These are phyloP conservation scores for Galleria mellonella DNA, from an alignment of 1,140 invertebrate species.

Conservation along the genomic window DNA sequence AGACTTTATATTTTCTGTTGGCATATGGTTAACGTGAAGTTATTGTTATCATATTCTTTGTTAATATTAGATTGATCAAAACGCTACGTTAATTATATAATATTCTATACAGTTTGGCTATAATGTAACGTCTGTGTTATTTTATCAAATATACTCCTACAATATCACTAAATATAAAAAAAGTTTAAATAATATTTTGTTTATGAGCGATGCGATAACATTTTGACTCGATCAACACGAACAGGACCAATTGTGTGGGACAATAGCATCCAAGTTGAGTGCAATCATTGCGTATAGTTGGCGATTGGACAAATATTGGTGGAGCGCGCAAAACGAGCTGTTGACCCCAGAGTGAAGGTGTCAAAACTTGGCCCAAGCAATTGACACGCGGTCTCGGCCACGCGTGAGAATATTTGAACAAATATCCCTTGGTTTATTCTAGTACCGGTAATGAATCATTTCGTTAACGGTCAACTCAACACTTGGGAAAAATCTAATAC, in stretches of 20 bases:
- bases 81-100: no score
- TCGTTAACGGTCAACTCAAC: slow-evolving; percentile 57
- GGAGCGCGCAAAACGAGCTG: slow-evolving; percentile 37
- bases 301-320: slow-evolving; percentile 45
- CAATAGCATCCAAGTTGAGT: slow-evolving; percentile 22
- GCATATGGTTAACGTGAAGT: no score
- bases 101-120: no score
- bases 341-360: slow-evolving; percentile 56
- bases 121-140: no score
- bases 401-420: slow-evolving; percentile 69
- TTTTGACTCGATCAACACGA: slow-evolving; percentile 6
- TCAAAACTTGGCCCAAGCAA: slow-evolving; percentile 49
- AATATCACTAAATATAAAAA: no score
- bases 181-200: no score
- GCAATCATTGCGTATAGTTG: slow-evolving; percentile 25
- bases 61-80: no score
- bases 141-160: no score
- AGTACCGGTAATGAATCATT: slow-evolving; percentile 64
- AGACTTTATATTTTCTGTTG: no score
- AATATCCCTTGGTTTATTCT: slow-evolving; percentile 61
- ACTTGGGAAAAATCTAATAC: slow-evolving; percentile 47
- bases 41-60: no score
- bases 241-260: slow-evolving; percentile 1
- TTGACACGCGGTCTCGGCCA: slow-evolving; percentile 45
- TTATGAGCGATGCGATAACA: no score